Conservation (phyloP, 2,113 vertebrate genomes). For the Crotalus tigris region DNA sequence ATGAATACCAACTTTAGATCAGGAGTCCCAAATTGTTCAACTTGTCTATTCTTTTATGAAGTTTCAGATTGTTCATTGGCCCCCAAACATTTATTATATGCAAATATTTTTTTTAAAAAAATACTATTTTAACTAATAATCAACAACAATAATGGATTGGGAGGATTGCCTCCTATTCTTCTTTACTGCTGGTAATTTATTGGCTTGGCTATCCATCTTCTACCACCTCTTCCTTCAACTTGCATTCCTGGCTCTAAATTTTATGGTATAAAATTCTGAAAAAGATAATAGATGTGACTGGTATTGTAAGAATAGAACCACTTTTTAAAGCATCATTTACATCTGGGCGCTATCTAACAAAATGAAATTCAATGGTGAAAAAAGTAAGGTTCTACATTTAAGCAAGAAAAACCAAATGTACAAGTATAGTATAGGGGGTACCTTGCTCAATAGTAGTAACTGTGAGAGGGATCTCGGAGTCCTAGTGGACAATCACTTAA, state of each 20-base stretch:
- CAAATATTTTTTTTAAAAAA: neutral
- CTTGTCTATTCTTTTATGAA: neutral
- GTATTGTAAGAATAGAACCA: neutral
- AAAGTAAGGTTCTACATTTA: too few species aligned
- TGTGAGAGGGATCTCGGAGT: too few species aligned
- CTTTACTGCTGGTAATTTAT: constrained; percentile 26
- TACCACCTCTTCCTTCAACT: neutral
- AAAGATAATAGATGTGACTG: neutral
- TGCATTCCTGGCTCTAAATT: constrained; percentile 8
- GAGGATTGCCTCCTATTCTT: constrained; percentile 5
- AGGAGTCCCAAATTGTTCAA: neutral
- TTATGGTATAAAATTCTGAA: neutral
- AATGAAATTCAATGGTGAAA: too few species aligned
- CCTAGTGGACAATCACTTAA: too few species aligned
- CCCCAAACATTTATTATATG: neutral
- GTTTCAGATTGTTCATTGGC: neutral
- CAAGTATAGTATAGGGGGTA: too few species aligned
- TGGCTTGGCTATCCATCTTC: neutral
- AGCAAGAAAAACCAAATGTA: too few species aligned
- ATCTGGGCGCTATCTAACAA: neutral
- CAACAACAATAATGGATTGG: neutral
- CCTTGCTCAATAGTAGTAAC: too few species aligned
- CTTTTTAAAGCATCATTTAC: constrained; percentile 2
- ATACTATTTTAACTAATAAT: neutral
- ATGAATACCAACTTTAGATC: neutral